These are phyloP conservation scores for Epirrhoe alternata DNA, from an alignment of 2,888 invertebrate genomes.

Conservation along the genomic window DNA sequence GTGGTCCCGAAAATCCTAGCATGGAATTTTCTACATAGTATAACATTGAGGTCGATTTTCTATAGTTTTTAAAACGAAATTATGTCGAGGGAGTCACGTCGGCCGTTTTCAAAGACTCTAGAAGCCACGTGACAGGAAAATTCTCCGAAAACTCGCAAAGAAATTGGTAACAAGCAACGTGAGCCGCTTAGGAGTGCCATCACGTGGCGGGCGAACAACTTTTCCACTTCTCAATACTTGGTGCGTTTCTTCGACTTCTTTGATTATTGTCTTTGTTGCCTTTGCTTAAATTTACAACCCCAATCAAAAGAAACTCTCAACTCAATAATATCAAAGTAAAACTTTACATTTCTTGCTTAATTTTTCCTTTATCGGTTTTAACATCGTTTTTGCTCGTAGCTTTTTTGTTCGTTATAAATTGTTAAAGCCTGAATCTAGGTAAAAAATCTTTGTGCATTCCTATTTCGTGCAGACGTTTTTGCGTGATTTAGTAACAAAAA, in stretches of 20 bases:
- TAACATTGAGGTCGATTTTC: conserved; percentile 17
- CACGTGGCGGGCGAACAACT: conserved; percentile 15
- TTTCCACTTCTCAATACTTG: conserved; percentile 6
- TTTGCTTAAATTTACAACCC: background rate
- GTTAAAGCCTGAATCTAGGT: no score
- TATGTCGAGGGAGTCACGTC: conserved; percentile 41
- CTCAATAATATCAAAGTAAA: background rate
- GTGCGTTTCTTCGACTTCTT: background rate
- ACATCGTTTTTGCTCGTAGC: no score
- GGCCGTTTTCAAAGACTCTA: conserved; percentile 25
- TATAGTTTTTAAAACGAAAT: background rate
- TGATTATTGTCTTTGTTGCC: background rate
- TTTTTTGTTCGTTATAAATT: no score
- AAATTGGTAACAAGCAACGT: conserved; percentile 50
- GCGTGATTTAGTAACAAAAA: background rate
- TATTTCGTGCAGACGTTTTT: background rate
- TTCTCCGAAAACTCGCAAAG: conserved; percentile 40
- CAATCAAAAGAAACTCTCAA: background rate
- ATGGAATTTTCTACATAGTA: no score
- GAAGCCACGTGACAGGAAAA: conserved; percentile 45
- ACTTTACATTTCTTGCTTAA: background rate
- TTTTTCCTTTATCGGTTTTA: background rate
- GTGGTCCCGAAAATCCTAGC: no score
- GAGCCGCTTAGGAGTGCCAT: conserved; percentile 38
- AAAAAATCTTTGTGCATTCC: no score